Evolutionary conservation across 2,888 invertebrate species (phyloP), one percentile per base, ranked within the genome.

Genomic region (Eremobia ochroleuca): DNA sequence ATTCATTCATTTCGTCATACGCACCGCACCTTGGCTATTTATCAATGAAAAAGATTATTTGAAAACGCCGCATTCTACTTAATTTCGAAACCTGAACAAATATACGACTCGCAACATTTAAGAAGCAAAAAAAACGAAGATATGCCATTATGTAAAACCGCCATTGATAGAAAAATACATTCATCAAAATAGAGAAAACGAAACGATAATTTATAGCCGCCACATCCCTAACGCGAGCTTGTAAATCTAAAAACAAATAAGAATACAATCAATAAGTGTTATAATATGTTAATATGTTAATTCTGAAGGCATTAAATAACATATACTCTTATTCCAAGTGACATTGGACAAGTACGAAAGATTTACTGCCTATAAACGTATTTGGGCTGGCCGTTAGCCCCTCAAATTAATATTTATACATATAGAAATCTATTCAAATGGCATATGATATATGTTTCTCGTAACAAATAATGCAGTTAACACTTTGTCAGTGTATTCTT

Each of bases 401-500:
- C 64, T 87, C 91, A 90, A 94, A 94, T 94, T 94, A 94, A 93
- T 94, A 93, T 93, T 92, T 93, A 92, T 91, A 91, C 87, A 83
- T 66, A 84, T 77, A 89, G 87, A 90, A 89, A 88, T 89, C 83
- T 91, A 91, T 93, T 91, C 90, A 89, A 88, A 87, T 85, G 85
- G 67, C 77, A 81, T 70, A 79, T 88, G 88, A 90, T 90, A 91
- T 92, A 91, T 88, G 87, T 88, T 87, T 83, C 85, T 76, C 81
- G 83, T 83, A 85, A 88, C 87, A 88, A 91, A 91, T 90, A 88
- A 89, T 89, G 88, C 71, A 82, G 82, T 89, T 90, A 91, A 82
- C 85, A 87, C 87, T 73, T 85, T 34, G 69, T 74, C 79, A 78
- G 78, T 85, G 84, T 85, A 64, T 64, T 76, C 68, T 79, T 69